A percentile compares a stretch with the other conserved stretches of the same genome.
Evolutionary conservation across 2,888 invertebrate genomes (phyloP).

Genomic region (Amblyjoppa fuscipennis): DNA sequence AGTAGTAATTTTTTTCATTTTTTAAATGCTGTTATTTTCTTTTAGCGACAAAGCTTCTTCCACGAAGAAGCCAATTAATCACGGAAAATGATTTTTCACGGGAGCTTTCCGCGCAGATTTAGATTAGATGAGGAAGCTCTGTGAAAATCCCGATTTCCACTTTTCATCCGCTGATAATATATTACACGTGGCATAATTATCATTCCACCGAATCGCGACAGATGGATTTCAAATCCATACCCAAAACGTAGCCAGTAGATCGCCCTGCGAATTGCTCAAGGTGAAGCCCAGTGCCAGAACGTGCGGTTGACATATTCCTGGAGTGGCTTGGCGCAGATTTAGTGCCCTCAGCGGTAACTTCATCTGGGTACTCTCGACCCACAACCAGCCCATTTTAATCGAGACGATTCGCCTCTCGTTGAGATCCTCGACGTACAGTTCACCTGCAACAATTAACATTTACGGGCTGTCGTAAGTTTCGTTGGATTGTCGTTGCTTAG

Average conservation of each 20-base stretch:
- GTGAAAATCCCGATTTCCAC: no score
- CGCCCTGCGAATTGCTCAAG: constrained; percentile 81
- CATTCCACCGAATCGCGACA: background rate
- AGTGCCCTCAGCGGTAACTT: constrained; percentile 82
- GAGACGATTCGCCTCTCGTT: constrained; percentile 81
- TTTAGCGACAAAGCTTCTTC: no score
- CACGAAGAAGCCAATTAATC: no score
- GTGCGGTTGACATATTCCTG: constrained; percentile 82
- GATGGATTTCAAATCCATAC: constrained; percentile 72
- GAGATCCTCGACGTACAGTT: constrained; percentile 83
- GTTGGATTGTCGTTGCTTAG: background rate
- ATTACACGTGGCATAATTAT: no score
- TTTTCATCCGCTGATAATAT: no score
- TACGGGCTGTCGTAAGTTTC: background rate
- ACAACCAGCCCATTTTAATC: constrained; percentile 84
- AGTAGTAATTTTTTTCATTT: no score
- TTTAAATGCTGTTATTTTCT: no score
- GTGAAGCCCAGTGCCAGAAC: constrained; percentile 82
- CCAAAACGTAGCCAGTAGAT: constrained; percentile 83
- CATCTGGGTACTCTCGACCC: constrained; percentile 84
- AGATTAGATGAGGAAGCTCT: no score
- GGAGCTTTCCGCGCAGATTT: no score
- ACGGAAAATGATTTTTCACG: no score
- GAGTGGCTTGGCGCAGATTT: constrained; percentile 82
- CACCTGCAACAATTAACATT: constrained; percentile 77